Conservation (phyloP, 1,140 invertebrate genomes). For the Danaus melanippus region DNA sequence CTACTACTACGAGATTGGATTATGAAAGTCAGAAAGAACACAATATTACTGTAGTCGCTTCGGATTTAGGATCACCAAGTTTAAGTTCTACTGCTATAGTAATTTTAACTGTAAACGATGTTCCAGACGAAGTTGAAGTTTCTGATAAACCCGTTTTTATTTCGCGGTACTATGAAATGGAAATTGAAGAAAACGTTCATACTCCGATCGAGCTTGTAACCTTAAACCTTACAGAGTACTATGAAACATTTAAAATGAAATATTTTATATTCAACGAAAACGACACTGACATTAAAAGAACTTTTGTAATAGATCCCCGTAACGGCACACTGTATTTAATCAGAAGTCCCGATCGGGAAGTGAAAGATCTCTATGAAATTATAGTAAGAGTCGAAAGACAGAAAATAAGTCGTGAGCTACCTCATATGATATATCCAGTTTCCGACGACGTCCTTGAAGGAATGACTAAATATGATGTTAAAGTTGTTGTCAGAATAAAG, state of each 20-base stretch:
- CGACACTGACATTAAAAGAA: constrained; percentile 68
- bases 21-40: constrained; percentile 78
- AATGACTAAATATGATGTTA: constrained; percentile 74
- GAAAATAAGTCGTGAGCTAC: constrained; percentile 76
- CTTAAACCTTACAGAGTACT: constrained; percentile 77
- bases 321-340: constrained; percentile 82
- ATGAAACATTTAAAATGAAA: constrained; percentile 72
- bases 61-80: constrained; percentile 86
- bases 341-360: constrained; percentile 79
- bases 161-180: constrained; percentile 83
- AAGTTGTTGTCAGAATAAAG: constrained; percentile 80
- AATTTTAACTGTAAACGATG: constrained; percentile 77
- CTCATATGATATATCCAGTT: constrained; percentile 82
- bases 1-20: constrained; percentile 81
- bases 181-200: constrained; percentile 82
- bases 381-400: constrained; percentile 79
- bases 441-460: constrained; percentile 78
- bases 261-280: constrained; percentile 76
- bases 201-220: constrained; percentile 80
- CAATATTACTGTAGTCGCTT: constrained; percentile 86
- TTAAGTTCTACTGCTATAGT: constrained; percentile 84
- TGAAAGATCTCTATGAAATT: constrained; percentile 76
- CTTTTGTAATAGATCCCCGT: constrained; percentile 79
- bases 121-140: constrained; percentile 73
- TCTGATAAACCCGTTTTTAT: constrained; percentile 76